Evolutionary conservation across 2,113 vertebrate genomes (phyloP).

Genomic region (Indicator maculatus): DNA sequence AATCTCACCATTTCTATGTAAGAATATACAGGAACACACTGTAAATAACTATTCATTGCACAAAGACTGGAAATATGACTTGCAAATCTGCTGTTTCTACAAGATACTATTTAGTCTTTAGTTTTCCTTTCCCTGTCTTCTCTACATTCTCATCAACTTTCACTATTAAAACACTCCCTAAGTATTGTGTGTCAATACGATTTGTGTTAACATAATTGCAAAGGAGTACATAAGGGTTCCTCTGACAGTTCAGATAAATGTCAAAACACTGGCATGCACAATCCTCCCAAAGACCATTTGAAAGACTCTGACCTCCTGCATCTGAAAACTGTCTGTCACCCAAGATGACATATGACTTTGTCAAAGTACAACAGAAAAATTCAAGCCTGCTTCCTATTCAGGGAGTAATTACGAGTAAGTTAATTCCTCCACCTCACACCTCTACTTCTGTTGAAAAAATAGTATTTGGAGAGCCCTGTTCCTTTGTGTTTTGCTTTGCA

Average conservation of each 20-base stretch:
- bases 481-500: neutral
- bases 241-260: neutral
- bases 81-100: neutral
- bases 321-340: neutral
- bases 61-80: neutral
- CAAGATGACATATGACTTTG: fast-evolving
- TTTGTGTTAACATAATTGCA: neutral
- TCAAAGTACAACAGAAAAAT: neutral
- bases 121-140: neutral
- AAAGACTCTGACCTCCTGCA: neutral
- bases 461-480: neutral
- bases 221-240: neutral
- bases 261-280: neutral
- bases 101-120: neutral
- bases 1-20: neutral
- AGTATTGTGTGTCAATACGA: neutral
- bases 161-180: neutral
- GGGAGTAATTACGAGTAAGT: neutral
- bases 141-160: neutral
- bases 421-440: fast-evolving
- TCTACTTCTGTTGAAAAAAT: neutral
- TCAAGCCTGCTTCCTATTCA: neutral
- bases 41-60: neutral
- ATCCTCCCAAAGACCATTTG: neutral
- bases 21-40: neutral